Evolutionary conservation across 64 coral and sea anemone genomes (phyloP).

Genomic region (Pocillopora verrucosa): DNA sequence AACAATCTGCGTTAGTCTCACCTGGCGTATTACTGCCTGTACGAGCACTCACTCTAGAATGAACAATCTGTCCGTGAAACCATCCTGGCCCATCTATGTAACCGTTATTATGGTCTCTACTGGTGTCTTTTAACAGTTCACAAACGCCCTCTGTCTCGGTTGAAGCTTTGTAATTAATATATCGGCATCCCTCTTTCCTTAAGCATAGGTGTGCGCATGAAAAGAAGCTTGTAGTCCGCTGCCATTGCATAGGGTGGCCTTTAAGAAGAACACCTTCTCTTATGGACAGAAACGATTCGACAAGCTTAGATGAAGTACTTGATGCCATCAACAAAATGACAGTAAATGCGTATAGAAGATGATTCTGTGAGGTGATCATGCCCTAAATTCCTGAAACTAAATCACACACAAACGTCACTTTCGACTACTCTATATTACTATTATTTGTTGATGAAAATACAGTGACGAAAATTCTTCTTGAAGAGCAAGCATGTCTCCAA

Average conservation of each 20-base stretch:
- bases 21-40: not conserved
- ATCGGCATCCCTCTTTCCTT: constrained; percentile 40
- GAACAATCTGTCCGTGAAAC: constrained; percentile 18
- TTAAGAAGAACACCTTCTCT: constrained; percentile 11
- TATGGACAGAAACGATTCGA: not conserved
- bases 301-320: not conserved
- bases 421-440: not conserved
- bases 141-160: constrained; percentile 34
- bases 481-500: no score
- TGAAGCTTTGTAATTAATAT: constrained; percentile 67
- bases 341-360: not conserved
- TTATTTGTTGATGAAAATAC: no score
- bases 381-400: not conserved
- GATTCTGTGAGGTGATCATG: not conserved
- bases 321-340: not conserved
- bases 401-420: not conserved
- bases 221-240: constrained; percentile 22
- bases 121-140: constrained; percentile 47
- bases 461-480: no score
- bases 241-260: constrained; percentile 34
- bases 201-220: constrained; percentile 73
- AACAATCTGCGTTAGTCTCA: not conserved
- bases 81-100: constrained; percentile 23
- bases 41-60: not conserved
- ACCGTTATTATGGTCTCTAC: not conserved